Evolutionary conservation across 2,113 vertebrate species (phyloP), one percentile per base, ranked within the genome.

Genomic region (Platichthys flesus): DNA sequence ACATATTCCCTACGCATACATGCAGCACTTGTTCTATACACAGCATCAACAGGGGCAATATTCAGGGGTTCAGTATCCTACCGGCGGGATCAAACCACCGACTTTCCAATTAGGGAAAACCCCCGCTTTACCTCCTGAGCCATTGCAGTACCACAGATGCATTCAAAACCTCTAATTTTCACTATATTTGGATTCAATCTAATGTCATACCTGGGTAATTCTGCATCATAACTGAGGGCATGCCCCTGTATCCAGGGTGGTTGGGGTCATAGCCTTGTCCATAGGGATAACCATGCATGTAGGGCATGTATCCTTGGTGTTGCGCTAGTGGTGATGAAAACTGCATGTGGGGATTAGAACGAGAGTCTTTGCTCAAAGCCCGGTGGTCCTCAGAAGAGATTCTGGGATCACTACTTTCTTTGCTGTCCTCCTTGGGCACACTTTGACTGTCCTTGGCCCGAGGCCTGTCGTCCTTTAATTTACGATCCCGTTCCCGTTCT

Each of bases 171-270:
- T 45, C 3, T 31, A 1, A 69, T 13, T 55, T 65, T 23, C 28
- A 40, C n/a, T 49, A 2, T 20, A 61, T 61, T 24, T 47, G 2
- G n/a, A 65, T 20, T 13, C 14, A 26, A 37, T 23, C n/a, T 67
- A 3, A 37, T 37, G 9, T 47, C 73, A 26, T 96, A 99, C 98
- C 97, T 98, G 98, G 96, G 91, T 99, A 99, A 83, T 97, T 99
- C 91, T 98, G 98, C 98, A 99, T 99, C 98, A 99, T 98, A 91
- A 99, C 97, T 0, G 98, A 95, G 55, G 98, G 96, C 96, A 99
- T 95, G 78, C 96, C 95, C 58, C 98, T 95, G 92, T 97, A 99
- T 90, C 97, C 97, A 80, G 98, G 97, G 86, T 99, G 98, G 94
- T 83, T 97, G 89, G 98, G 96, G 92, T 99, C 98, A 5, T 98